phyloP scores from a whole-genome alignment of 2,888 invertebrate genomes.

The Perdita meconis region DNA sequence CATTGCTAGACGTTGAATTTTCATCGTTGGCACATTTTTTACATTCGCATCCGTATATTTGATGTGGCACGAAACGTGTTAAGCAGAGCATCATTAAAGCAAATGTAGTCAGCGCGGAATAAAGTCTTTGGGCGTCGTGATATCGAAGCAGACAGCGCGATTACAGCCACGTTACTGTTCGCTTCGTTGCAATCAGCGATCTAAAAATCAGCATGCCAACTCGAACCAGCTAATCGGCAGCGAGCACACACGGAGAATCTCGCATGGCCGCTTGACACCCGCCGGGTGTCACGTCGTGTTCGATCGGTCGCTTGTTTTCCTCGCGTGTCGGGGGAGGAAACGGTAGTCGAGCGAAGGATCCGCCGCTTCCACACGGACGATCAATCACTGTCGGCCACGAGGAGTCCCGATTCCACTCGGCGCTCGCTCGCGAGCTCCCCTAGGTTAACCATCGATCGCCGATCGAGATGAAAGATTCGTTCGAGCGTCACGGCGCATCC shows the following conservation, averaged over 20 bases:
- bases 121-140: no score
- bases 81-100: no score
- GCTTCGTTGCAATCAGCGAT: background rate
- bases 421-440: conserved; percentile 13
- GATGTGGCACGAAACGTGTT: no score
- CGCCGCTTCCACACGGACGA: conserved; percentile 52
- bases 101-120: no score
- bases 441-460: conserved; percentile 56
- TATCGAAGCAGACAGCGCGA: no score
- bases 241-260: conserved; percentile 17
- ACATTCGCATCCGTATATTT: no score
- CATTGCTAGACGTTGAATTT: no score
- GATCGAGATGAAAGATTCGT: conserved; percentile 66
- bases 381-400: conserved; percentile 68
- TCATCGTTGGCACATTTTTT: no score
- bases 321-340: conserved; percentile 47
- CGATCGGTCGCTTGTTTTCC: conserved; percentile 55
- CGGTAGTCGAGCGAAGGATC: conserved; percentile 52
- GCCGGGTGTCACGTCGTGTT: conserved; percentile 54
- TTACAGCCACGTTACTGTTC: background rate
- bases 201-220: conserved; percentile 8
- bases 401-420: conserved; percentile 37
- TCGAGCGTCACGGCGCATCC: conserved; percentile 64
- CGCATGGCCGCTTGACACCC: conserved; percentile 41
- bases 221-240: conserved; percentile 8